These are phyloP conservation scores for Brachyalestes nurse DNA, from an alignment of 2,797 vertebrate genomes.

Conservation along the genomic window DNA sequence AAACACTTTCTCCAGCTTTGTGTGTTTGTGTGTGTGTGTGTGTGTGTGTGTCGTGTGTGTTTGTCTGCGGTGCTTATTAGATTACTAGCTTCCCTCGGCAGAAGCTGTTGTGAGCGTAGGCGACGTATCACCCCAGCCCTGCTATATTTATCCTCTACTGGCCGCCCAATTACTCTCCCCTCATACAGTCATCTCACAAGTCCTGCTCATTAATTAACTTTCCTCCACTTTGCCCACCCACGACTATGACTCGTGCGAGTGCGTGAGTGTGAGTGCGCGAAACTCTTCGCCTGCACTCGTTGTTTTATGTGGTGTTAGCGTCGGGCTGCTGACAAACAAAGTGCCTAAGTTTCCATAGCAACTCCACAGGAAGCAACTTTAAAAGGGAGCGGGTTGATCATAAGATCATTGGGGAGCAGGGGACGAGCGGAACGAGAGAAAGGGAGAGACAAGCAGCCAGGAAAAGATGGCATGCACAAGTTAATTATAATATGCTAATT, in stretches of 20 bases:
- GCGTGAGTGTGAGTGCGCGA: slow-evolving; percentile 29
- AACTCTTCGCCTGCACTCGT: slow-evolving; percentile 21
- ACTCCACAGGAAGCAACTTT: slow-evolving; percentile 70
- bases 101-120: slow-evolving; percentile 27
- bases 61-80: slow-evolving; percentile 33
- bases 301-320: slow-evolving; percentile 31
- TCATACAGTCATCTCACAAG: slow-evolving; percentile 59
- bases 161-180: slow-evolving; percentile 66
- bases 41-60: slow-evolving; percentile 55
- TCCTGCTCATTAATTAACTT: slow-evolving; percentile 69
- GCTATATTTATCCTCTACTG: slow-evolving; percentile 69
- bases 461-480: neutral
- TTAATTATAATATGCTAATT: neutral
- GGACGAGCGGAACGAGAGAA: slow-evolving; percentile 13
- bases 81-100: neutral
- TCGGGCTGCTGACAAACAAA: slow-evolving; percentile 67
- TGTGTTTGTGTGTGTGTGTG: neutral
- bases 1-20: no score
- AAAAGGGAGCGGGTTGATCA: slow-evolving; percentile 64
- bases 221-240: slow-evolving; percentile 62
- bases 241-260: neutral
- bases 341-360: slow-evolving; percentile 79
- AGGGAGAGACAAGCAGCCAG: neutral
- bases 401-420: slow-evolving; percentile 53
- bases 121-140: slow-evolving; percentile 35